Conservation (phyloP, 1,140 invertebrate species). For the Brachionus koreanus region DNA sequence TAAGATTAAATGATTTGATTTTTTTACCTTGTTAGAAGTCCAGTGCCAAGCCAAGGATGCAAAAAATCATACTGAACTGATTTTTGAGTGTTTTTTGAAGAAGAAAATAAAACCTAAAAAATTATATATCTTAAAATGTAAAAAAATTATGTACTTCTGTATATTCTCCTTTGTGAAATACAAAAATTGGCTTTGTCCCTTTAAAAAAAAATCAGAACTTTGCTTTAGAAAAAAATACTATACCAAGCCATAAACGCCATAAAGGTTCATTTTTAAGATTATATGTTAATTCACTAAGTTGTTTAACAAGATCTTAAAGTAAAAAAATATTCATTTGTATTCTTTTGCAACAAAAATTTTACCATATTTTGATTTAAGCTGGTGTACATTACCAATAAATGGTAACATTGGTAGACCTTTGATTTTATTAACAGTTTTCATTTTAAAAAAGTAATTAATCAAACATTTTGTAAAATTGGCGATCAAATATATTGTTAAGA, state of each 20-base stretch:
- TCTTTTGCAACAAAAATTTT: not conserved
- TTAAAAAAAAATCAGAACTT: not conserved
- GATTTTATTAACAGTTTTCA: conserved; percentile 8
- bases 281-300: not conserved
- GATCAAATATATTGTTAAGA: not conserved
- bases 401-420: conserved; percentile 21
- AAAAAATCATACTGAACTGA: conserved; percentile 69
- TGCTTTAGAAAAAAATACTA: not conserved
- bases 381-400: conserved; percentile 36
- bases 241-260: conserved; percentile 22
- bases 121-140: not conserved
- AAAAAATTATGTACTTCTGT: not conserved
- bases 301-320: conserved; percentile 6
- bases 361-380: conserved; percentile 17
- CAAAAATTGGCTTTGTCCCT: conserved; percentile 13
- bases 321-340: no score
- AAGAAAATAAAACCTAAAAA: conserved; percentile 66
- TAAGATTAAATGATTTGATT: no score
- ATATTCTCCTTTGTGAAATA: conserved; percentile 11
- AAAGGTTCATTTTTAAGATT: conserved; percentile 13
- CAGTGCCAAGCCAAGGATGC: conserved; percentile 75
- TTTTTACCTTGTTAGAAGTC: conserved; percentile 69
- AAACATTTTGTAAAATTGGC: not conserved
- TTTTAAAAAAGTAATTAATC: not conserved
- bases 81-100: conserved; percentile 75